Evolutionary conservation across 2,888 invertebrate species (phyloP).

Genomic region (Polyommatus icarus): DNA sequence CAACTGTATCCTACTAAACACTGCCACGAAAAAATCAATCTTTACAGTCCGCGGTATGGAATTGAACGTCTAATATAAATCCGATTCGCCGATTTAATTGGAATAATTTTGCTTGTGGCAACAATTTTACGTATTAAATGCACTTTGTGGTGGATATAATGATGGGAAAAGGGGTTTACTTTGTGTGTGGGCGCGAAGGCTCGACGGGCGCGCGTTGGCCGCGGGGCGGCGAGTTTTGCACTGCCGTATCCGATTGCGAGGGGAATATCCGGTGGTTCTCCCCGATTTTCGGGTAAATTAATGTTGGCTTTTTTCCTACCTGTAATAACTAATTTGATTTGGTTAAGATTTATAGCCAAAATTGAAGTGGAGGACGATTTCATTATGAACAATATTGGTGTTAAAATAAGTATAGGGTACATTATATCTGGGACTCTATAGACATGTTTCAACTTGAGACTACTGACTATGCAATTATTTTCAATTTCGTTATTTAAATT

Average conservation of each 20-base stretch:
- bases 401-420: too few relatives aligned
- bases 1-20: slow-evolving; percentile 52
- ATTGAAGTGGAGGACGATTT: too few relatives aligned
- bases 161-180: slow-evolving; percentile 38
- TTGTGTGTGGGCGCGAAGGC: slow-evolving; percentile 46
- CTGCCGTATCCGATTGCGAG: slow-evolving; percentile 52
- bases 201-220: slow-evolving; percentile 69
- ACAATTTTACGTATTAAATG: slow-evolving; percentile 39
- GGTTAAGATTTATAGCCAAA: too few relatives aligned
- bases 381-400: too few relatives aligned
- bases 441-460: too few relatives aligned
- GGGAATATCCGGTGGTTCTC: slow-evolving; percentile 43
- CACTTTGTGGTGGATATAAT: slow-evolving; percentile 36
- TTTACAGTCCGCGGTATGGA: slow-evolving; percentile 48
- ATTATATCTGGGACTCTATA: too few relatives aligned
- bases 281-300: slow-evolving; percentile 47
- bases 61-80: slow-evolving; percentile 35
- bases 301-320: not conserved
- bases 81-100: slow-evolving; percentile 11
- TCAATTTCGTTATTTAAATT: too few relatives aligned
- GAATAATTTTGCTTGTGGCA: not conserved
- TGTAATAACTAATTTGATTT: too few relatives aligned
- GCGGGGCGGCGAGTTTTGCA: slow-evolving; percentile 63
- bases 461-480: too few relatives aligned
- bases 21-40: slow-evolving; percentile 65